Base-by-base conservation (phyloP, 2,113 vertebrate species). In the Phylloscopus trochiloides region DNA sequence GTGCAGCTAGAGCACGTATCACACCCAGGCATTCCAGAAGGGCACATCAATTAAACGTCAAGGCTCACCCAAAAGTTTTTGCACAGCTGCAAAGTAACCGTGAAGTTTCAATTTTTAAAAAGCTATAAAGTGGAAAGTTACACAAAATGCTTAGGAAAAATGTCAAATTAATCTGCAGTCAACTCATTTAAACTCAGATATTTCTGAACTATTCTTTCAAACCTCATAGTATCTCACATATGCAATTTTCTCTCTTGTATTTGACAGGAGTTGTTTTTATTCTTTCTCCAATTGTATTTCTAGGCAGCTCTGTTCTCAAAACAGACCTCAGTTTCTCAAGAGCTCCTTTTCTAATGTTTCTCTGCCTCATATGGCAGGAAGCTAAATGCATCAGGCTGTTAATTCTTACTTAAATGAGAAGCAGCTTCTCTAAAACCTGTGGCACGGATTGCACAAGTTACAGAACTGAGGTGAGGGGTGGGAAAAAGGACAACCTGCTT, bases 11-110 rank as follows among this genome's bases (percentile, higher is more conserved):
- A 73, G 70, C 84, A 87, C 54, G 29, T 87, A 92, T 90, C 89
- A 90, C 82, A 85, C 79, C 26, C 73, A 67, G 59, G 58, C 80
- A 88, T 96, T 97, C 96, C 68, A 82, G 62, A 81, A 57, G 51
- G 80, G 75, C 89, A 93, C 40, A 45, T 70, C 65, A 95, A 92
- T 57, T 75, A 73, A 74, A 54, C 6, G 9, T 79, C 88, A 93
- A 82, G 79, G 29, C 62, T 84, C 43, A 87, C 90, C 84, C 72
- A 79, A 42, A 92, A 85, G 61, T 51, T 54, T n/a, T 67, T 90
- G 89, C 76, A 87, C 92, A 95, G 92, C 47, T 90, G 79, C 55
- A 50, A 89, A 88, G 42, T 45, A 86, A 47, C 38, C 34, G 50
- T 12, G 31, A 76, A 36, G 43, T 43, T 65, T n/a, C 7, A 71